These are phyloP conservation scores for Eulemur mongoz DNA, from an alignment of 2,797 vertebrate species.

Conservation along the genomic window DNA sequence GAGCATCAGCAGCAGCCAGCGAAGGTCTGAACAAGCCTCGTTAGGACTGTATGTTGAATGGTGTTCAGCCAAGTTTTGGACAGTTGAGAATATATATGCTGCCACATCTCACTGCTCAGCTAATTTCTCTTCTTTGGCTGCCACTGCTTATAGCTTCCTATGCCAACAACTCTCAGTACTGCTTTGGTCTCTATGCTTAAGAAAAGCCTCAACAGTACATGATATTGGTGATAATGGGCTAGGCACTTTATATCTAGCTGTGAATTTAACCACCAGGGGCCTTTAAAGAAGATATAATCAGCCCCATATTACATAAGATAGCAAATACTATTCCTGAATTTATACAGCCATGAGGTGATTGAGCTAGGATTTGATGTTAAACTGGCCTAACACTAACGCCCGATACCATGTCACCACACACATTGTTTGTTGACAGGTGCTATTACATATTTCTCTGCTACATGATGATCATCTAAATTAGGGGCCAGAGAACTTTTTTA, in stretches of 20 bases:
- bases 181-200: not conserved
- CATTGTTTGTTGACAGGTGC: not conserved
- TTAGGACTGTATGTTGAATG: not conserved
- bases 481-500: not conserved
- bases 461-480: not conserved
- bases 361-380: not conserved
- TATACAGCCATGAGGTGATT: not conserved
- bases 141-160: not conserved
- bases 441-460: not conserved
- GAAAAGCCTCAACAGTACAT: not conserved
- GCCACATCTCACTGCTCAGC: not conserved
- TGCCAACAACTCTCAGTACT: not conserved
- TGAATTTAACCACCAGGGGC: not conserved
- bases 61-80: constrained; percentile 15
- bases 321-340: not conserved
- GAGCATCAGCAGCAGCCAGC: not conserved
- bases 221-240: not conserved
- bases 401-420: not conserved
- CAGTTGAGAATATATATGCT: constrained; percentile 41
- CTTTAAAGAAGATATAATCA: not conserved
- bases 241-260: not conserved
- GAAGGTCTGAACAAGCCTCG: not conserved
- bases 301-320: not conserved
- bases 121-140: constrained; percentile 40
- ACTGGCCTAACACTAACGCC: not conserved